Evolutionary conservation across 2,888 invertebrate genomes (phyloP), one percentile per base, ranked within the genome.

Genomic region (Molanna angustata): DNA sequence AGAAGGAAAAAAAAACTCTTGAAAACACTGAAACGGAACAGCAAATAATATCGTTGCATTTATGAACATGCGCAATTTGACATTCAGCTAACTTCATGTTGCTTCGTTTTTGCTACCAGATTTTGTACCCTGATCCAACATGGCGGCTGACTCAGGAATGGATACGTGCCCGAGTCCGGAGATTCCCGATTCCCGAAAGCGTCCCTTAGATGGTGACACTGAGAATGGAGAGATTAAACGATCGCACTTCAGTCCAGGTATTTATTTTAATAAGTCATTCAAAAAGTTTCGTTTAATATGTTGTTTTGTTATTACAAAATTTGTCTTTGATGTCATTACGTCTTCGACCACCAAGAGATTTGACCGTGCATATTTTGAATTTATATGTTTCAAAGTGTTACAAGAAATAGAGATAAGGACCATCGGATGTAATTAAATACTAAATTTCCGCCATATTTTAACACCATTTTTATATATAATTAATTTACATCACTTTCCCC

Each of bases 81-180:
- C 39, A 19, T 43, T 20, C 39, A 37, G 54, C 54, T 51, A 54
- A 27, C 22, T 50, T 54, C 54, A 49, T 37, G 47, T 31, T 50
- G 54, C 49, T 54, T 54, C 50, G 54, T 49, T 45, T 33, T 40
- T 21, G 14, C 33, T 52, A 52, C 48, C 43, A 54, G 46, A 54
- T 22, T 47, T 51, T 51, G 54, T 51, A 50, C 54, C 54, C 54
- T 47, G 54, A 54, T 47, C 59, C 82, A 86, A 86, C 80, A 90
- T 90, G 90, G 90, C 90, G 82, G 90, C 90, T 79, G 90, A 90
- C 80, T 87, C 88, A 82, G 88, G 88, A 82, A 90, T 90, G 90
- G 90, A 90, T 83, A 88, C 90, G 82, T 90, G 90, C 83, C 87
- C 90, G 76, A 90, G 90, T 82, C 90, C 91, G 77, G 91, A 91